phyloP scores from a whole-genome alignment of 2,888 invertebrate genomes.

The Drosophila engyochracea region DNA sequence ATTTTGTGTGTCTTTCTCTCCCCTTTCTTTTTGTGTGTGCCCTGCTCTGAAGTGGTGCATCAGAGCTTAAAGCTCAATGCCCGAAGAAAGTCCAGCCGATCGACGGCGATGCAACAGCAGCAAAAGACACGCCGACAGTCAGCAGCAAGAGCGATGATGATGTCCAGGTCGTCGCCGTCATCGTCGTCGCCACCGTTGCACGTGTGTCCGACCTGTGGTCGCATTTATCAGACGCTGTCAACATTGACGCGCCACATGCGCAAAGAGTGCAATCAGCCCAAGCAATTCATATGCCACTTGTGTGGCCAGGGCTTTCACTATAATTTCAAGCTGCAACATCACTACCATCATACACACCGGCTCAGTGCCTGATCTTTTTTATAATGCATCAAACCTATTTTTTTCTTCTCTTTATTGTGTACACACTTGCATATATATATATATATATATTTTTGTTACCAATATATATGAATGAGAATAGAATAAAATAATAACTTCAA shows the following conservation, averaged over 20 bases:
- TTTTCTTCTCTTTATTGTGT: conserved; percentile 1
- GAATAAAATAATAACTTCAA: conserved; percentile 28
- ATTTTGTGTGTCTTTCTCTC: conserved; percentile 51
- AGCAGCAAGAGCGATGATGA: conserved; percentile 13
- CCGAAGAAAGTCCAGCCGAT: conserved; percentile 55
- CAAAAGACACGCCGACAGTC: conserved; percentile 45
- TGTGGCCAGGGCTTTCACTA: conserved; percentile 83
- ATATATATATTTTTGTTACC: conserved; percentile 32
- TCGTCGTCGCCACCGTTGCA: conserved; percentile 41
- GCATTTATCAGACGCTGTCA: conserved; percentile 72
- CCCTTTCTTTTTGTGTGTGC: conserved; percentile 20
- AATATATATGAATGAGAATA: conserved; percentile 5
- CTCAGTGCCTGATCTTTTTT: conserved; percentile 29
- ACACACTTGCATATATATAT: conserved; percentile 16
- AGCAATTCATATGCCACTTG: conserved; percentile 76
- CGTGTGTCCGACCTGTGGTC: conserved; percentile 73
- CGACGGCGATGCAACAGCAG: conserved; percentile 39
- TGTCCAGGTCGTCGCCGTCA: conserved; percentile 11
- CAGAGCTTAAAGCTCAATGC: conserved; percentile 32
- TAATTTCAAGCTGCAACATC: conserved; percentile 80
- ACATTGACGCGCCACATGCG: conserved; percentile 87
- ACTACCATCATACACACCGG: conserved; percentile 64
- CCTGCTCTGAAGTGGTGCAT: conserved; percentile 30
- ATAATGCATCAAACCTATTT: conserved; percentile 5
- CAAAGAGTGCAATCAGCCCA: conserved; percentile 83